Conservation (phyloP, 2,888 invertebrate genomes). For the Venustoraphidia nigricollis region DNA sequence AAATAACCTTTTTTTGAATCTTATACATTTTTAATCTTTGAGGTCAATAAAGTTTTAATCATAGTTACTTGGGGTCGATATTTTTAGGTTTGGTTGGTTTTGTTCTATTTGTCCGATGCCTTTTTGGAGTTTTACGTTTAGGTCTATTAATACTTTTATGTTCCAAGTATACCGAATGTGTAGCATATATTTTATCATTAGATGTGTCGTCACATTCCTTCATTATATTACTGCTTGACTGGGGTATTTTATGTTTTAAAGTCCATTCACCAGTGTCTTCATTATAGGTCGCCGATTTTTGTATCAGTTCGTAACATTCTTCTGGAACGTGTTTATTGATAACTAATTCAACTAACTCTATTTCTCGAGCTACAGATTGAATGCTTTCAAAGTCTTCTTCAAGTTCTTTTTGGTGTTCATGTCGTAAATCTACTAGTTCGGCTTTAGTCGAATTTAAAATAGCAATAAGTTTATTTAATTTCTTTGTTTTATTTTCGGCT, state of each 20-base stretch:
- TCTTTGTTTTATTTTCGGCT: slow-evolving; percentile 74
- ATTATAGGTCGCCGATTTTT: slow-evolving; percentile 84
- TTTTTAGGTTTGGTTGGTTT: too few species aligned
- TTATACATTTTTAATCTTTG: too few species aligned
- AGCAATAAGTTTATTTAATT: slow-evolving; percentile 68
- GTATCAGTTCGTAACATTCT: slow-evolving; percentile 73
- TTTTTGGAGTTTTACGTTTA: too few species aligned
- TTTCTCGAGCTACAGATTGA: slow-evolving; percentile 66
- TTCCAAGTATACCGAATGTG: too few species aligned
- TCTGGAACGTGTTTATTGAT: slow-evolving; percentile 79
- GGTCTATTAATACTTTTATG: too few species aligned
- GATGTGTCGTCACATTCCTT: slow-evolving; percentile 25
- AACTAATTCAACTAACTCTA: slow-evolving; percentile 72
- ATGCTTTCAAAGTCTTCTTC: slow-evolving; percentile 83
- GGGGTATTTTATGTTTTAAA: slow-evolving; percentile 81
- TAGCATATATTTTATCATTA: too few species aligned
- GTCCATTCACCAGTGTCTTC: slow-evolving; percentile 96
- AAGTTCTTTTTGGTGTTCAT: slow-evolving; percentile 87
- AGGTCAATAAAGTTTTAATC: too few species aligned
- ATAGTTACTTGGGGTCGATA: too few species aligned
- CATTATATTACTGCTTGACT: slow-evolving; percentile 96
- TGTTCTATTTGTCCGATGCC: too few species aligned
- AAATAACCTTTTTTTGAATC: too few species aligned
- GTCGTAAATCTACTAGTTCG: slow-evolving; percentile 60
- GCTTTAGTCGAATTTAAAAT: slow-evolving; percentile 65